phyloP scores from a whole-genome alignment of 1,140 invertebrate genomes.

The Pogonomyrmex barbatus region DNA sequence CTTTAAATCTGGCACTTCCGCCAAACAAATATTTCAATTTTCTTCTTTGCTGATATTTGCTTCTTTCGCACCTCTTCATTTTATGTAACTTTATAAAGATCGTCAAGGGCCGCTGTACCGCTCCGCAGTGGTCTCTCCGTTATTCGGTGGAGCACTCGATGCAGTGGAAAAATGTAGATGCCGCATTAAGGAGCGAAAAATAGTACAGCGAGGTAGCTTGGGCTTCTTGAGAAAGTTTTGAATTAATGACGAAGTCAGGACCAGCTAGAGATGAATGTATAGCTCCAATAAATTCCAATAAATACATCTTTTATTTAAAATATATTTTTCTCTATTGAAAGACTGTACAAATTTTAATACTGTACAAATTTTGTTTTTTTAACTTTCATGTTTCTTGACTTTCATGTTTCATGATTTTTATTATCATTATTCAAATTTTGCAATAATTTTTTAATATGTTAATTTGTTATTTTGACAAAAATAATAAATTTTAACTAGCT shows the following conservation, averaged over 20 bases:
- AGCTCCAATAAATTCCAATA: not conserved
- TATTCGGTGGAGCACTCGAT: slow-evolving; percentile 59
- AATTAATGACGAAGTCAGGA: slow-evolving; percentile 81
- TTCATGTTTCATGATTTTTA: not conserved
- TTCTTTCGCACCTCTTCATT: slow-evolving; percentile 37
- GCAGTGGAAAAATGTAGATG: slow-evolving; percentile 44
- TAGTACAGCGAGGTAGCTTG: slow-evolving; percentile 61
- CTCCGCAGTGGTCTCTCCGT: slow-evolving; percentile 43
- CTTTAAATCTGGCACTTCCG: not conserved
- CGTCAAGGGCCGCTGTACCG: slow-evolving; percentile 14
- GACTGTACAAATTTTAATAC: slow-evolving; percentile 19
- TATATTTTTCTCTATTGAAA: slow-evolving; percentile 1
- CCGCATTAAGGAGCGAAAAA: slow-evolving; percentile 55
- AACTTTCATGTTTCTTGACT: not conserved
- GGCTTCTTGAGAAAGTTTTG: slow-evolving; percentile 79
- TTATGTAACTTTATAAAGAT: slow-evolving; percentile 50
- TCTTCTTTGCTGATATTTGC: not conserved
- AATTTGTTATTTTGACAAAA: not conserved
- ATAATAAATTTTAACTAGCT: not conserved
- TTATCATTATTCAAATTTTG: not conserved
- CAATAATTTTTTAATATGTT: not conserved
- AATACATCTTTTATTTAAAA: not conserved
- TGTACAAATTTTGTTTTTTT: not conserved
- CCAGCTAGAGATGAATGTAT: not conserved
- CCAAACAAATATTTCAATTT: slow-evolving; percentile 10